Evolutionary conservation across 2,113 vertebrate genomes (phyloP), one percentile per base, ranked within the genome.

Genomic region (Haliaeetus leucogaster): DNA sequence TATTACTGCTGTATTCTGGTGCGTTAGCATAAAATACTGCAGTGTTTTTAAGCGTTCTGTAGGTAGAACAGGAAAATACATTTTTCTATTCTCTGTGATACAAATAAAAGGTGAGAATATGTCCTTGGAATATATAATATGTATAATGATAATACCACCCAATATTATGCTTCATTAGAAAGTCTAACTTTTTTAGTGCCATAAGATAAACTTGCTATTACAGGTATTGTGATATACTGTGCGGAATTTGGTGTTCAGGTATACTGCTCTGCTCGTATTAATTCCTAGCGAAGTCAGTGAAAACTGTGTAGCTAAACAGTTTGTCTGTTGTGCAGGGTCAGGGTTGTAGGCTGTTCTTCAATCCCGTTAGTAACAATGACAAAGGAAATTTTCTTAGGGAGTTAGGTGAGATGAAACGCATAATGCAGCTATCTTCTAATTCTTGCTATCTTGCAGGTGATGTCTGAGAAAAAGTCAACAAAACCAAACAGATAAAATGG

Each of bases 401-500:
- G 29, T 12, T 8, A 19, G 38, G 34, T 1, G 5, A 65, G 63
- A 18, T 47, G 43, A 62, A 80, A 45, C 45, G 62, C 36, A 6
- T 6, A 36, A 25, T 9, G 34, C 34, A 84, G 34, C 38, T 17
- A 29, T 53, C 27, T 30, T 53, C 52, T 53, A 53, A n/a, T 32
- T 65, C 47, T 43, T 71, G 50, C 65, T 40, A 2, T 47, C 36
- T 26, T n/a, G 26, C 1, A 26, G 34, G 43, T 36, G 56, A 65
- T 7, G 0, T 7, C 42, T 36, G 68, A 71, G 61, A 34, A 81
- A 30, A 74, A 72, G 27, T 4, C 65, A 36, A 52, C 27, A 21
- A 25, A 80, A 3, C 3, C 34, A 43, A 47, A 53, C 11, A 21
- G 21, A 4, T 2, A 4, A 29, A 36, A 9, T 0, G 40, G 47